Conservation (phyloP, 1,140 invertebrate species). For the Drosophila parabipectinata region DNA sequence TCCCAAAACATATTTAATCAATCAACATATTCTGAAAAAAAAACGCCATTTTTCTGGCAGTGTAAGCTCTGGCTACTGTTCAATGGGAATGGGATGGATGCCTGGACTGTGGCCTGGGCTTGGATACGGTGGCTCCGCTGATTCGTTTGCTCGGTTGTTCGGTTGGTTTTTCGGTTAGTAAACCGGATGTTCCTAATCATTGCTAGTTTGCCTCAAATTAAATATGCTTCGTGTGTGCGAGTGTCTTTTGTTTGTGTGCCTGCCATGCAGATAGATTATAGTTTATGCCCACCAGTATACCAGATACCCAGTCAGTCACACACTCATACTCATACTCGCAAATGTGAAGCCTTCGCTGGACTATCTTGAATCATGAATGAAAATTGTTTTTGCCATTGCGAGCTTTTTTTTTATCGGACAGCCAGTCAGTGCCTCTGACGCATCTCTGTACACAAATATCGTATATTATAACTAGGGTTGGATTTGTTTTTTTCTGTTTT, state of each 20-base stretch:
- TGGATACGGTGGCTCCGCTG: conserved; percentile 44
- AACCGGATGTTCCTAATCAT: conserved; percentile 84
- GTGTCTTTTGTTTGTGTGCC: conserved; percentile 73
- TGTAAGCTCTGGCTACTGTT: conserved; percentile 61
- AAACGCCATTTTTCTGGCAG: background rate
- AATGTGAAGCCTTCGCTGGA: conserved; percentile 29
- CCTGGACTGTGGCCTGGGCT: conserved; percentile 18
- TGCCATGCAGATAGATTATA: conserved; percentile 47
- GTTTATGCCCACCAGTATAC: conserved; percentile 28
- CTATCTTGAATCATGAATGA: conserved; percentile 51
- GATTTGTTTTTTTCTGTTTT: background rate
- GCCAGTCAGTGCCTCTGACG: conserved; percentile 17
- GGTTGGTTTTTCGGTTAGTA: conserved; percentile 83
- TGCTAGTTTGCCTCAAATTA: conserved; percentile 84
- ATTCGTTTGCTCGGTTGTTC: conserved; percentile 48
- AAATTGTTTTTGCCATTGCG: conserved; percentile 35
- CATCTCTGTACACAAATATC: conserved; percentile 39
- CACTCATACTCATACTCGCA: conserved; percentile 37
- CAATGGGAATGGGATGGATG: conserved; percentile 55
- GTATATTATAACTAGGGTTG: conserved; percentile 26
- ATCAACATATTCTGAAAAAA: no score
- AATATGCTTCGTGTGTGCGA: conserved; percentile 71
- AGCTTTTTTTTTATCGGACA: conserved; percentile 15
- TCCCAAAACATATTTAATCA: no score
- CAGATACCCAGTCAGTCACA: conserved; percentile 4